Conservation (phyloP, 2,888 invertebrate genomes). For the Pachycephus smyrnensis region DNA sequence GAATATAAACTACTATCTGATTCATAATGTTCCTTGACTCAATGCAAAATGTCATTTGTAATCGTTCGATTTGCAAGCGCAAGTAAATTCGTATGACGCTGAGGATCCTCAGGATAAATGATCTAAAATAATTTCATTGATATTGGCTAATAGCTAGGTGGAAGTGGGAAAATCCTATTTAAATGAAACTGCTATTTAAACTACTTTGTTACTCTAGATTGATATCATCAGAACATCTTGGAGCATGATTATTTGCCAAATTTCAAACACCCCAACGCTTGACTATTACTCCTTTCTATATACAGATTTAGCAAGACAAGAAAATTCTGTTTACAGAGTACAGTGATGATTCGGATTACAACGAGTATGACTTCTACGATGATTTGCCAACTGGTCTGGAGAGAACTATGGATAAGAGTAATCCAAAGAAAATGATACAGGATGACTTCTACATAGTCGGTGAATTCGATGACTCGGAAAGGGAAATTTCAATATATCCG, state of each 20-base stretch:
- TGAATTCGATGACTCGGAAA: slow-evolving; percentile 25
- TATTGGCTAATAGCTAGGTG: neutral
- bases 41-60: neutral
- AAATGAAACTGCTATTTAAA: neutral
- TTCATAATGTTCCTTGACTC: slow-evolving; percentile 8
- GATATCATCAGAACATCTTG: neutral
- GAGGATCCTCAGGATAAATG: neutral
- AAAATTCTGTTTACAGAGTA: slow-evolving; percentile 42
- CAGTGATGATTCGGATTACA: slow-evolving; percentile 55
- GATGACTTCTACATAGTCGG: slow-evolving; percentile 52
- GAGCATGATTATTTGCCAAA: neutral
- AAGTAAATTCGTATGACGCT: neutral
- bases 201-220: neutral
- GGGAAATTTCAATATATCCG: neutral
- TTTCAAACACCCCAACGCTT: neutral
- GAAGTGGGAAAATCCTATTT: neutral
- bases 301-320: neutral
- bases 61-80: neutral
- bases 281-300: neutral
- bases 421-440: slow-evolving; percentile 24
- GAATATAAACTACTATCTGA: neutral
- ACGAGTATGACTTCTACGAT: slow-evolving; percentile 50
- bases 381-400: slow-evolving; percentile 42
- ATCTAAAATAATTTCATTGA: neutral
- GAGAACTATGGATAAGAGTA: slow-evolving; percentile 27